These are phyloP conservation scores for Bombus pascuorum DNA, from an alignment of 1,140 invertebrate genomes.

Conservation along the genomic window DNA sequence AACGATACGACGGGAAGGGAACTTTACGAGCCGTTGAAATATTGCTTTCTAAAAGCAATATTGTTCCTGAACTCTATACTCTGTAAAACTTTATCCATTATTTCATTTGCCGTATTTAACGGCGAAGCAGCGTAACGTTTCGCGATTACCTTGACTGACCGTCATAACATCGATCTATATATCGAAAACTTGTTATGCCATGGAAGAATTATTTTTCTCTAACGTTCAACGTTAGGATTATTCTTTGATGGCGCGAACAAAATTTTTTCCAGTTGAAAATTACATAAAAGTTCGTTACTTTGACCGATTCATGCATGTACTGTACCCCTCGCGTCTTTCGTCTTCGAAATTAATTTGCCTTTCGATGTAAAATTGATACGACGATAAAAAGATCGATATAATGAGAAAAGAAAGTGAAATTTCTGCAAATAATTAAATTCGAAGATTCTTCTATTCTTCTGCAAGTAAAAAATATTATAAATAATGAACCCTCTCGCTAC, in stretches of 20 bases:
- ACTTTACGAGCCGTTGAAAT: slow-evolving; percentile 50
- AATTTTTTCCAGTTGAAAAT: no score
- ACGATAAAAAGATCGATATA: not conserved
- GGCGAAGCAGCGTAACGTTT: not conserved
- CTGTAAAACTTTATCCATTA: slow-evolving; percentile 36
- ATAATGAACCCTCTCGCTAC: no score
- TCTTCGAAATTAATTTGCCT: no score
- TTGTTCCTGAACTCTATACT: slow-evolving; percentile 32
- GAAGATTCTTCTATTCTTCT: not conserved
- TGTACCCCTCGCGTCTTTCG: fast-evolving
- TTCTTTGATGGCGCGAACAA: no score
- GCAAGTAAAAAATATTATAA: no score
- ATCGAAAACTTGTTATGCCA: not conserved
- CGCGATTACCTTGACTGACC: not conserved
- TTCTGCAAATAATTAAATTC: not conserved
- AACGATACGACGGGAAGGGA: slow-evolving; percentile 24
- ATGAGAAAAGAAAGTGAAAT: not conserved
- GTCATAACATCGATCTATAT: not conserved
- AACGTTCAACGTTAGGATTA: no score
- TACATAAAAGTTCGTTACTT: no score
- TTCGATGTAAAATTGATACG: not conserved
- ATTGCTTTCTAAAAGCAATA: slow-evolving; percentile 51
- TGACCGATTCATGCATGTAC: no score
- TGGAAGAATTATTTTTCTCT: not conserved
- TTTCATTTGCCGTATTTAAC: slow-evolving; percentile 47